Evolutionary conservation across 2,797 vertebrate species (phyloP), one percentile per base, ranked within the genome.

Genomic region (Ptychadena robeensis): DNA sequence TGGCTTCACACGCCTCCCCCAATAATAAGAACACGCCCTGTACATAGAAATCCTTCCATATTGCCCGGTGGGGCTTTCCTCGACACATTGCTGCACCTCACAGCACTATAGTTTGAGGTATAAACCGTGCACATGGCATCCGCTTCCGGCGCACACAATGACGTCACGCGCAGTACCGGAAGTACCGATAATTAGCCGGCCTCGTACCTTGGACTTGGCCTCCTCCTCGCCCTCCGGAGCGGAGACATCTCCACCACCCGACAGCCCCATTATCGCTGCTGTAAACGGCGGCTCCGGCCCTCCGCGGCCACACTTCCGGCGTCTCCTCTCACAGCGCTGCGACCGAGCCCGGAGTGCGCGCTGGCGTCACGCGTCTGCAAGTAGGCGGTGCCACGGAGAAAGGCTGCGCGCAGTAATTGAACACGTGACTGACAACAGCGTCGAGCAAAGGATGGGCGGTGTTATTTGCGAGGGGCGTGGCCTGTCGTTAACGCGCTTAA

Each of bases 191-290:
- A 14, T 22, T 7, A 30, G 34, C 12, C 2, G 4, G 2, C 12
- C 1, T 67, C 38, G 7, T 67, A 83, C 81, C 81, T 72, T 83
- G 68, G 15, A 30, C 37, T 35, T 66, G 1, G 6, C 5, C 0
- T 28, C 53, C 25, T 27, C 7, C 27, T 79, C 81, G 6, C 77
- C 74, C n/a, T 73, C 74, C 32, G 40, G 25, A 1, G 2, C 14
- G 44, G 25, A 38, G 18, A 66, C 25, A 8, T 83, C 81, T 1
- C 53, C 35, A n/a, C 28, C 48, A 0, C 75, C 75, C n/a, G 75
- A 78, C 38, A 78, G 4, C 75, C 75, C 75, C 75, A 78, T 78
- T 28, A 25, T 27, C 40, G 61, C 37, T 3, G 37, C 25, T 37
- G 5, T 15, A 15, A 18, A 4, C 64, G 0, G 15, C 30, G 30